These are phyloP conservation scores for Kryphioiulus occultus DNA, from an alignment of 2,888 invertebrate genomes.

Conservation along the genomic window DNA sequence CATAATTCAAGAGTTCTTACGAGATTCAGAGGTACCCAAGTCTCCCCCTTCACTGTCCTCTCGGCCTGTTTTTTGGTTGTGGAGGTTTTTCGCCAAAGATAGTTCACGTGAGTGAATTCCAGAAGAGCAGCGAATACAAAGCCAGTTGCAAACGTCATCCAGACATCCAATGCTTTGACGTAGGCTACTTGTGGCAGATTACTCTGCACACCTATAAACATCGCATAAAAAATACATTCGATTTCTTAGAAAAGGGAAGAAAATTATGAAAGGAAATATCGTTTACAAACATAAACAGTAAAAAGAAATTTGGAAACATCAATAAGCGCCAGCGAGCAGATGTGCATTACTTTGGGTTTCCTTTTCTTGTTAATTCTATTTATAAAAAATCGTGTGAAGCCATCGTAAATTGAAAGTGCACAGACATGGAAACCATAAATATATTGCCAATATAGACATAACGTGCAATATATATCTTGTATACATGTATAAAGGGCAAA, in stretches of 20 bases:
- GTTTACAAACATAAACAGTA: background rate
- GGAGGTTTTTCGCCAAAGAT: slow-evolving; percentile 63
- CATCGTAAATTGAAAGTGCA: no score
- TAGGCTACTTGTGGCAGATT: slow-evolving; percentile 54
- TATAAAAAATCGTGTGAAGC: no score
- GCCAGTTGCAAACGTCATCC: slow-evolving; percentile 61
- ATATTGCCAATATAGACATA: no score
- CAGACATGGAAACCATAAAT: no score
- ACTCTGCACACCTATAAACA: slow-evolving; percentile 45
- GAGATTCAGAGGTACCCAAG: slow-evolving; percentile 41
- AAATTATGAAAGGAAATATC: background rate
- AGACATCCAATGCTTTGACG: slow-evolving; percentile 60
- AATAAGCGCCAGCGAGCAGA: no score
- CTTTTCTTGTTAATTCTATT: no score
- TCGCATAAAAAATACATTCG: background rate
- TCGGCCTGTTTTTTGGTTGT: background rate
- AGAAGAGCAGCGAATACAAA: slow-evolving; percentile 66
- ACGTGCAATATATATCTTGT: no score
- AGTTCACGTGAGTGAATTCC: slow-evolving; percentile 66
- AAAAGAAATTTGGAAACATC: no score
- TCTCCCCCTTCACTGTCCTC: slow-evolving; percentile 23
- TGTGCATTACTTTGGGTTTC: no score
- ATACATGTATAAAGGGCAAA: no score
- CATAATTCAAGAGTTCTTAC: slow-evolving; percentile 22
- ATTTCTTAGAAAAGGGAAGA: background rate